phyloP scores from a whole-genome alignment of 1,140 invertebrate species.

The Papilio polytes region DNA sequence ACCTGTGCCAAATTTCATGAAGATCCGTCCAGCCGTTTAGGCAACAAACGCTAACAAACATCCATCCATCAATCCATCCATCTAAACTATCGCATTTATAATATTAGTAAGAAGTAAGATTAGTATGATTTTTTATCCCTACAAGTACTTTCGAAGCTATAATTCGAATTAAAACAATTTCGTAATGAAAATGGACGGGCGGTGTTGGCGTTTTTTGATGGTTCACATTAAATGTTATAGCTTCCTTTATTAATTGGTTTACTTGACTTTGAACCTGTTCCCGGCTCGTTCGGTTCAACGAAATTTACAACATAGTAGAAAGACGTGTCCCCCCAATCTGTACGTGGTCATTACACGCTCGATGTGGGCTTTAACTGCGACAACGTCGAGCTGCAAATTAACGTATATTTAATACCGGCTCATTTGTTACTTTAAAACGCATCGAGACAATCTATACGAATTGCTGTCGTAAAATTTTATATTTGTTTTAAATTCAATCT shows the following conservation, averaged over 20 bases:
- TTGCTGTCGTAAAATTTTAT: slow-evolving; percentile 23
- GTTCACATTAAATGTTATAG: slow-evolving; percentile 37
- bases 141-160: neutral
- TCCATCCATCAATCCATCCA: too few species aligned
- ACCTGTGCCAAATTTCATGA: too few species aligned
- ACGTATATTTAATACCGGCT: slow-evolving; percentile 29
- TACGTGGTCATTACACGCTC: slow-evolving; percentile 1
- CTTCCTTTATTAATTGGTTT: slow-evolving; percentile 37
- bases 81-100: too few species aligned
- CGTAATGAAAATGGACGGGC: slow-evolving; percentile 31
- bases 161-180: slow-evolving; percentile 22
- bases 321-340: neutral
- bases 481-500: slow-evolving; percentile 27
- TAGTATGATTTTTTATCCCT: slow-evolving; percentile 36
- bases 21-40: too few species aligned
- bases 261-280: slow-evolving; percentile 26
- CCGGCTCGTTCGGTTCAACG: neutral
- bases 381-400: slow-evolving; percentile 22
- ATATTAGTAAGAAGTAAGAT: too few species aligned
- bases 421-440: slow-evolving; percentile 33
- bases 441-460: slow-evolving; percentile 26
- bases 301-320: slow-evolving; percentile 23
- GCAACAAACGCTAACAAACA: too few species aligned
- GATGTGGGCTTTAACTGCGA: slow-evolving; percentile 35
- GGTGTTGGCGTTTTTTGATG: slow-evolving; percentile 33